phyloP scores from a whole-genome alignment of 2,113 vertebrate genomes.

The Theropithecus gelada region DNA sequence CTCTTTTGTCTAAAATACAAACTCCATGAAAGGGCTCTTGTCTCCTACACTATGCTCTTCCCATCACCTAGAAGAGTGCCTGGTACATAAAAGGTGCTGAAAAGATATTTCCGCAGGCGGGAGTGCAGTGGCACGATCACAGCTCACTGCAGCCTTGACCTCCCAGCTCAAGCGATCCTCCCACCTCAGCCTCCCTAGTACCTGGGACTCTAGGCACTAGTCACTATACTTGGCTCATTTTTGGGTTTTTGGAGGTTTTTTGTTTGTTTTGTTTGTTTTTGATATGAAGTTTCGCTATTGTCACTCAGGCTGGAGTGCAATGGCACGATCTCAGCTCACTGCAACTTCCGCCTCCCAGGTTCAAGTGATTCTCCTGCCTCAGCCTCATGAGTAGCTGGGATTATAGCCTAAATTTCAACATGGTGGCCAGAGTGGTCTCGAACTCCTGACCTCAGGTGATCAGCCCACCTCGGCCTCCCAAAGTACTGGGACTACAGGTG shows the following conservation, averaged over 20 bases:
- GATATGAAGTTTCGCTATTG: too few species aligned
- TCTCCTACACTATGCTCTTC: neutral
- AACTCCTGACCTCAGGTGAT: neutral
- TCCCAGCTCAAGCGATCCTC: neutral
- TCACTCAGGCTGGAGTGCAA: too few species aligned
- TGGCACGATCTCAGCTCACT: too few species aligned
- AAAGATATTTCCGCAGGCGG: neutral
- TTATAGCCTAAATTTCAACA: neutral
- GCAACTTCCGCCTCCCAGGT: too few species aligned
- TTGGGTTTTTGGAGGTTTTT: neutral
- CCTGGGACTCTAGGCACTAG: neutral
- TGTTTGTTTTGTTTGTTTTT: too few species aligned
- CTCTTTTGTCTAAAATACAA: slow-evolving; percentile 14
- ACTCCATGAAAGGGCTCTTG: neutral
- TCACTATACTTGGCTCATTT: neutral
- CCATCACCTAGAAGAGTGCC: neutral
- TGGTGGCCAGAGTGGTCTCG: neutral
- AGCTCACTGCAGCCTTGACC: neutral
- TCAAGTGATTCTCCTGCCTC: too few species aligned
- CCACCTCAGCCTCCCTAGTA: neutral
- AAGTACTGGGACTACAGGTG: neutral
- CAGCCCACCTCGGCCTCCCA: neutral
- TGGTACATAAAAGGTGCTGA: neutral
- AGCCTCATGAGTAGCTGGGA: neutral
- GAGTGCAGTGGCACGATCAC: neutral